These are phyloP conservation scores for Thumatha senex DNA, from an alignment of 2,888 invertebrate genomes.

Conservation along the genomic window DNA sequence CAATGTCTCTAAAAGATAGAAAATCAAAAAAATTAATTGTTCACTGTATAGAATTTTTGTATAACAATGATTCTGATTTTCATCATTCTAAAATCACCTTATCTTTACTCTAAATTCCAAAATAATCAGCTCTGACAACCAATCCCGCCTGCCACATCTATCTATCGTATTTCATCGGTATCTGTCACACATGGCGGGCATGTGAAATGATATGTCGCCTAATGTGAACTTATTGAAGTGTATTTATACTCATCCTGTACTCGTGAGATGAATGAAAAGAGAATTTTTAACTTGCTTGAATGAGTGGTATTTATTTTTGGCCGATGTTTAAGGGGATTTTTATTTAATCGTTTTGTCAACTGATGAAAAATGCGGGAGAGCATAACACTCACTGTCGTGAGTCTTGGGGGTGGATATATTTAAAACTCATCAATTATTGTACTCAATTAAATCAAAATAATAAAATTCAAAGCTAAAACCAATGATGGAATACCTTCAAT, in stretches of 20 bases:
- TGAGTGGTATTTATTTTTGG: not conserved
- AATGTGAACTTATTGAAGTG: constrained; percentile 10
- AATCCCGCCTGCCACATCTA: constrained; percentile 8
- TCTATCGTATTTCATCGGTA: constrained; percentile 11
- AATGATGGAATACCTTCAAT: too few relatives aligned
- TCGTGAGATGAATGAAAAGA: constrained; percentile 26
- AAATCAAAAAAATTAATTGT: too few relatives aligned
- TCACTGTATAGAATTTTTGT: too few relatives aligned
- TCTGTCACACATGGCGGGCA: constrained; percentile 14
- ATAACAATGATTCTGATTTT: not conserved
- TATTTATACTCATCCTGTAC: constrained; percentile 8
- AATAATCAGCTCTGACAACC: constrained; percentile 2
- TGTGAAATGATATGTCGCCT: constrained; percentile 14
- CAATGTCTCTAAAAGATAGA: too few relatives aligned
- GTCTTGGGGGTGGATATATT: too few relatives aligned
- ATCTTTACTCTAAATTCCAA: constrained; percentile 8
- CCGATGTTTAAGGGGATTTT: not conserved
- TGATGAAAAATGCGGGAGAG: too few relatives aligned
- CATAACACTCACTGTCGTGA: too few relatives aligned
- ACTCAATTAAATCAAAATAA: too few relatives aligned
- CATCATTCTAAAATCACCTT: not conserved
- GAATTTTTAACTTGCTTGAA: constrained; percentile 13
- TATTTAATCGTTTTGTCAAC: too few relatives aligned
- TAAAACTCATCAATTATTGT: too few relatives aligned
- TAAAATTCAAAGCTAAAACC: too few relatives aligned